Evolutionary conservation across 1,140 invertebrate species (phyloP), one percentile per base, ranked within the genome.

Genomic region (Heterodera schachtii): DNA sequence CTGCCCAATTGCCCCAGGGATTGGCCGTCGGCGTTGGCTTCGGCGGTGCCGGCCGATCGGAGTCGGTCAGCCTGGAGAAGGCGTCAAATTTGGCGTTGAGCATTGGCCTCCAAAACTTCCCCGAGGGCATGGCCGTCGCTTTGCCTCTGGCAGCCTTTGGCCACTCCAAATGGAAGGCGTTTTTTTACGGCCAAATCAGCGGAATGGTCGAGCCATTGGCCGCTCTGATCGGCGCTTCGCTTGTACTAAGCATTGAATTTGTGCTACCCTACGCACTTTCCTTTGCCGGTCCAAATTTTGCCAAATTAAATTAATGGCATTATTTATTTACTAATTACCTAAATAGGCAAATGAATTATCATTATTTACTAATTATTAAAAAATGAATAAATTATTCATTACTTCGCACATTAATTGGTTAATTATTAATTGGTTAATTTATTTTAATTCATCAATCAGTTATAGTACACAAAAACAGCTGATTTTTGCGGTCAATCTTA

Each of bases 41-140:
- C 91, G 96, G 94, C 66, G 96, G 96, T 3, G 93, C 97, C 71
- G 95, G 95, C 31, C 85, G 67, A 47, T 86, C 84, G 11, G 93
- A 94, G 0, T 91, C 92, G 44, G 93, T 95, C 0, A 95, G 95
- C 49, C 97, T 98, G 91, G 94, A 96, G 91, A 95, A 93, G 89
- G 96, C 96, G 81, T 95, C 95, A 95, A 91, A 92, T 92, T 89
- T 73, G 73, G 73, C 80, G 44, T 44, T 90, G 41, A 97, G 97
- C 21, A 98, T 99, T 87, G 97, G 96, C 13, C 95, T 99, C 85
- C 97, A 99, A 91, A 98, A 99, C 90, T 98, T 99, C 90, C 97
- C 97, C 4, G 97, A 99, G 92, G 96, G 96, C 41, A 91, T 99
- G 79, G 96, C 97, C 3, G 97, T 99, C 11, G 96, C 95, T 89